phyloP scores from a whole-genome alignment of 1,140 invertebrate genomes.

The Euura lappo region DNA sequence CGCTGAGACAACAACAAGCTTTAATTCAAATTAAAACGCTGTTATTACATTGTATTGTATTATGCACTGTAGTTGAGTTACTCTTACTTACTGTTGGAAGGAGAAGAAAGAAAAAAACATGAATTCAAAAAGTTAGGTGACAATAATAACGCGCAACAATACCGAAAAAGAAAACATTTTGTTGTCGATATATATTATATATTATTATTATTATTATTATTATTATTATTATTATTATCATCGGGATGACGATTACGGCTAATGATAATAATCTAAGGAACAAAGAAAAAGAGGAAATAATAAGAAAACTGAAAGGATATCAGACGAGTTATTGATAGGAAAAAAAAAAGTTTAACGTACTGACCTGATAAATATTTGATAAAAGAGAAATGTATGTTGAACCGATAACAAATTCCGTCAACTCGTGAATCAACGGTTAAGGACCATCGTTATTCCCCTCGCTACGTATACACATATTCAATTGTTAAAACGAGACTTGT shows the following conservation, averaged over 20 bases:
- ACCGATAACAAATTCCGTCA: neutral
- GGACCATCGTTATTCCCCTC: neutral
- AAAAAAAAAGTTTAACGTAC: neutral
- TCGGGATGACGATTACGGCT: neutral
- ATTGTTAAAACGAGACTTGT: neutral
- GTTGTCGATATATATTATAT: neutral
- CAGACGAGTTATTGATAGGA: neutral
- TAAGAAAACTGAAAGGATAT: neutral
- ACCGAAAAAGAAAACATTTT: neutral
- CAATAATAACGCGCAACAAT: conserved; percentile 5
- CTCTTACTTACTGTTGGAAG: neutral
- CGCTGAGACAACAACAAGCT: neutral
- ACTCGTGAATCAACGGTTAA: neutral
- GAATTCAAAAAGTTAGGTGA: neutral
- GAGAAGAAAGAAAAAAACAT: too few relatives aligned
- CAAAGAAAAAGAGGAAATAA: neutral
- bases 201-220: neutral
- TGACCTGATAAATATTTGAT: too few relatives aligned
- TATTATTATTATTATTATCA: neutral
- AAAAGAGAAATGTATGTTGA: too few relatives aligned
- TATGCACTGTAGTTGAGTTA: neutral
- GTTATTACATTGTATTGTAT: neutral
- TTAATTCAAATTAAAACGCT: neutral
- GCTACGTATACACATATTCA: conserved; percentile 1
- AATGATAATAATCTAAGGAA: neutral